Percentiles rank a stretch among this genome's conserved stretches.
Conservation (phyloP, 2,113 vertebrate species). For the Scartelaos histophorus region DNA sequence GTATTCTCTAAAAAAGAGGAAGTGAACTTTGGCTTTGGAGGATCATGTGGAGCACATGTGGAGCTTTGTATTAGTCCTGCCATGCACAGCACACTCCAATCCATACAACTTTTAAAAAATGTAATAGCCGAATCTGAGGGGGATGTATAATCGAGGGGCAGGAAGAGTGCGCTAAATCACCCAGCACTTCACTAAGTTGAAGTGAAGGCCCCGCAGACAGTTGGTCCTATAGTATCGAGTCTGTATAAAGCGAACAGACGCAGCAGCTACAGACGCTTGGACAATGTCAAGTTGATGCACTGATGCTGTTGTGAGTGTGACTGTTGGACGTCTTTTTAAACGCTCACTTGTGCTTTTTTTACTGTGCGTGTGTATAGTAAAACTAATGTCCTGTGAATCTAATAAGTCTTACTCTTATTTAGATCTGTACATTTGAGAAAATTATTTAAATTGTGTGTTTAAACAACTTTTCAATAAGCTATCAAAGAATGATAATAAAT, state of each 20-base stretch:
- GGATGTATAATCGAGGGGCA: not conserved
- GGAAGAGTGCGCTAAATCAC: not conserved
- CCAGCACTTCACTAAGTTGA: slow-evolving; percentile 22
- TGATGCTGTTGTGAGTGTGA: slow-evolving; percentile 41
- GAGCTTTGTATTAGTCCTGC: not conserved
- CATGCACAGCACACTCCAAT: not conserved
- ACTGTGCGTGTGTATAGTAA: not conserved
- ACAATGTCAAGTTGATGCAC: slow-evolving; percentile 57
- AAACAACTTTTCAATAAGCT: no score
- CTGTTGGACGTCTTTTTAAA: not conserved
- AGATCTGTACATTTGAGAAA: not conserved
- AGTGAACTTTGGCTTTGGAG: no score
- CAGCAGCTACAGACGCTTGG: slow-evolving; percentile 32
- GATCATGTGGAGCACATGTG: no score
- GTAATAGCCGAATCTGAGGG: not conserved
- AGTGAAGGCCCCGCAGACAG: slow-evolving; percentile 14
- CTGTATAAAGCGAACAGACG: slow-evolving; percentile 34
- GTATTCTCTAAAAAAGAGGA: no score
- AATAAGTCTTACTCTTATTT: not conserved
- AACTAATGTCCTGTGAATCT: not conserved
- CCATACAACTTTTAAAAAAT: not conserved
- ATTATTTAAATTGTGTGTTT: no score
- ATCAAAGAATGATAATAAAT: no score
- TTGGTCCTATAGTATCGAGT: not conserved
- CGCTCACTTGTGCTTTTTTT: slow-evolving; percentile 10